Percentiles rank a stretch among this genome's conserved stretches.
Conservation (phyloP, 2,113 vertebrate genomes). For the Epinephelus moara region DNA sequence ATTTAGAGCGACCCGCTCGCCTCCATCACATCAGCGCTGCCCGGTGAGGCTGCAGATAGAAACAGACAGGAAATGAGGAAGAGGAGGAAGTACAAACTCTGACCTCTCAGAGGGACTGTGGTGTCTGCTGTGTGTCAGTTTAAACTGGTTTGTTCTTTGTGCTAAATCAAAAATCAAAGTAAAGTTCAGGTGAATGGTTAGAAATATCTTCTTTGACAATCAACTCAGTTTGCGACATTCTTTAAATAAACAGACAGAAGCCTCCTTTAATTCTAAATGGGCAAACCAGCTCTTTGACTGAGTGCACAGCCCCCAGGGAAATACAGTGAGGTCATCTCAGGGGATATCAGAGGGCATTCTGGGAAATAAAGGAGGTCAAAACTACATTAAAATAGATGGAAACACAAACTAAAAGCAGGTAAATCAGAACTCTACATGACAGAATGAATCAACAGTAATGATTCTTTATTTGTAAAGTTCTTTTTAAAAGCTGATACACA, state of each 20-base stretch:
- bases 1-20: slow-evolving; percentile 64
- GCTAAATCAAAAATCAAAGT: too few species aligned
- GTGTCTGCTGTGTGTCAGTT: slow-evolving; percentile 6
- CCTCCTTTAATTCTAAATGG: not conserved
- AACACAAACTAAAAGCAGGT: not conserved
- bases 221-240: not conserved
- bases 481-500: too few species aligned
- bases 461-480: too few species aligned
- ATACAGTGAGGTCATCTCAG: not conserved
- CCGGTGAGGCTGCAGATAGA: slow-evolving; percentile 19
- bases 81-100: not conserved
- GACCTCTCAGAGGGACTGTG: not conserved
- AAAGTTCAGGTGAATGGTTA: not conserved
- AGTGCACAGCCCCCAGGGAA: not conserved
- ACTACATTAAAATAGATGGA: not conserved
- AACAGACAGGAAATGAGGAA: slow-evolving; percentile 9
- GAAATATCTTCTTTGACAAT: not conserved
- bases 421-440: too few species aligned
- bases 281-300: not conserved
- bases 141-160: not conserved
- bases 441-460: too few species aligned
- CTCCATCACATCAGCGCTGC: slow-evolving; percentile 29
- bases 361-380: not conserved
- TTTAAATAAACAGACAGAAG: not conserved
- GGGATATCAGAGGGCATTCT: not conserved